phyloP scores from a whole-genome alignment of 2,113 vertebrate species.

The Actenoides hombroni region DNA sequence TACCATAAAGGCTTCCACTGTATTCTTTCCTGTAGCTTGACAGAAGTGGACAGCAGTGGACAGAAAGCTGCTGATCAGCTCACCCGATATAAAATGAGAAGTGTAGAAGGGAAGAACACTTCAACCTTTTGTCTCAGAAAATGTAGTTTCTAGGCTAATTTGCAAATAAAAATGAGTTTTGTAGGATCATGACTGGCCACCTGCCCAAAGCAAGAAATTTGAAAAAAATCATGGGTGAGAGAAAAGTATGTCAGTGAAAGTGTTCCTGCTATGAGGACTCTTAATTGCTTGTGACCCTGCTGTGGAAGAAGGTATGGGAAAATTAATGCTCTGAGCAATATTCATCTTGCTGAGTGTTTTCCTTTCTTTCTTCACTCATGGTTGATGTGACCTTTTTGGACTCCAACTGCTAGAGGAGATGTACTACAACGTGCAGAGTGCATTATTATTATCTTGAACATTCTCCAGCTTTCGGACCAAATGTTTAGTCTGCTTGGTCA shows the following conservation, averaged over 20 bases:
- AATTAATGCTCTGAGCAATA: constrained; percentile 55
- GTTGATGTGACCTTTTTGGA: constrained; percentile 38
- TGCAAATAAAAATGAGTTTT: background rate
- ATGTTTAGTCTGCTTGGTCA: constrained; percentile 61
- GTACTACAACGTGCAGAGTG: constrained; percentile 41
- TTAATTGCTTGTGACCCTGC: constrained; percentile 55
- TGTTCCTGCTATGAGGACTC: background rate
- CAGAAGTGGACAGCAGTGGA: background rate
- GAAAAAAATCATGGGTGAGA: background rate
- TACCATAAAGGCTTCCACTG: background rate
- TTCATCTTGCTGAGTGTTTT: constrained; percentile 46
- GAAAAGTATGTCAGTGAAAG: constrained; percentile 1
- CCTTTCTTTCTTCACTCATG: constrained; percentile 4
- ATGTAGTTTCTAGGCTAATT: background rate
- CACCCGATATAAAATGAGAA: background rate
- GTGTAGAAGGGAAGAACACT: background rate
- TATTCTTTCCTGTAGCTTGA: background rate
- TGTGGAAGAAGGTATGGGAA: constrained; percentile 25
- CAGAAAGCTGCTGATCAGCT: background rate
- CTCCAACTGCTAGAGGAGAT: constrained; percentile 44
- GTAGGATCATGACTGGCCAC: background rate
- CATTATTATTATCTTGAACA: constrained; percentile 41
- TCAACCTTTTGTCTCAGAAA: background rate
- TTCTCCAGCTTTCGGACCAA: constrained; percentile 48
- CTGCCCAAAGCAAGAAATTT: background rate